These are phyloP conservation scores for Leucozona laternaria DNA, from an alignment of 2,888 invertebrate species.

Conservation along the genomic window DNA sequence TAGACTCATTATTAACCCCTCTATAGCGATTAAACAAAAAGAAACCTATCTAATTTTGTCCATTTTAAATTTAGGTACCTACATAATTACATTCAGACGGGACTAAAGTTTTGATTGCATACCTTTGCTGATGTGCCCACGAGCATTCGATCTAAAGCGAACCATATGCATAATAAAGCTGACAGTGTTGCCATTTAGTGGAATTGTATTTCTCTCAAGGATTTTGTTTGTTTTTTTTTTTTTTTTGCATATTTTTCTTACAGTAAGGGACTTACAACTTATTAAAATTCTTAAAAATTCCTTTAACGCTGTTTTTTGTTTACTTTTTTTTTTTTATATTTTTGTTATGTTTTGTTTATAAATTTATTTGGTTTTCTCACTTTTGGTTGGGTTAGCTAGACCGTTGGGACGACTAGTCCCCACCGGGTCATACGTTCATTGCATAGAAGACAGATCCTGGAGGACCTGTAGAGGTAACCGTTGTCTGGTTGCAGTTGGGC, in stretches of 20 bases:
- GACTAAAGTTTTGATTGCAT: too few relatives aligned
- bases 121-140: too few relatives aligned
- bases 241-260: conserved; percentile 20
- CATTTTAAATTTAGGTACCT: too few relatives aligned
- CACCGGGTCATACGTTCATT: conserved; percentile 93
- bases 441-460: conserved; percentile 89
- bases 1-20: too few relatives aligned
- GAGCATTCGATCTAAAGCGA: too few relatives aligned
- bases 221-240: neutral
- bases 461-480: conserved; percentile 84
- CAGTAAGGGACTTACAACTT: conserved; percentile 37
- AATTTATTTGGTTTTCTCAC: conserved; percentile 66
- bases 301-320: conserved; percentile 47
- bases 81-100: too few relatives aligned
- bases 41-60: too few relatives aligned
- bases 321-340: conserved; percentile 12
- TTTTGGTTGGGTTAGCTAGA: conserved; percentile 63
- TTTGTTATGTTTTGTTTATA: conserved; percentile 22
- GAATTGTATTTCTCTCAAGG: neutral
- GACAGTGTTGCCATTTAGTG: conserved; percentile 37
- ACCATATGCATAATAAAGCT: neutral
- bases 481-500: conserved; percentile 81
- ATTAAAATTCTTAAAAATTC: conserved; percentile 50
- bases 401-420: conserved; percentile 81
- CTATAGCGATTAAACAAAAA: too few relatives aligned